Evolutionary conservation across 2,113 vertebrate genomes (phyloP).

Genomic region (Xiphophorus hellerii): DNA sequence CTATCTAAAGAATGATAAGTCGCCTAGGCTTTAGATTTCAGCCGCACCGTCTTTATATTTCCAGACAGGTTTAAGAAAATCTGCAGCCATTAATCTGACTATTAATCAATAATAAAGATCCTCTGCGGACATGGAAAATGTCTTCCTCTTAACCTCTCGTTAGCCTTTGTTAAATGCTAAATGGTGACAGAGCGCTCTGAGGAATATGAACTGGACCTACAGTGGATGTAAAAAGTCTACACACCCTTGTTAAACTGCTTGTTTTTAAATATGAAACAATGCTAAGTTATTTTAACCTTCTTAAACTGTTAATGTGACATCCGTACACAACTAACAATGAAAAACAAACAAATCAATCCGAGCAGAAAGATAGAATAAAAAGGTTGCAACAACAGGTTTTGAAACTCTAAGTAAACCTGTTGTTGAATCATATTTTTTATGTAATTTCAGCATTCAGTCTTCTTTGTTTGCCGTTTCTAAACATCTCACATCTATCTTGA

Average conservation of each 20-base stretch:
- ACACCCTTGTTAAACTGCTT: neutral
- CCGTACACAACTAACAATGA: too few species aligned
- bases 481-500: neutral
- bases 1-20: neutral
- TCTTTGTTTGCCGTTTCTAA: too few species aligned
- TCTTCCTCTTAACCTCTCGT: constrained; percentile 65
- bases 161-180: constrained; percentile 58
- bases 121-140: constrained; percentile 47
- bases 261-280: neutral
- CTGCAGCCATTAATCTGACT: constrained; percentile 38
- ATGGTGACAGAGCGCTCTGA: constrained; percentile 9
- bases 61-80: constrained; percentile 25
- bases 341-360: too few species aligned
- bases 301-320: neutral
- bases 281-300: neutral
- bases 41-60: constrained; percentile 25
- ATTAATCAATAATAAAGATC: constrained; percentile 63
- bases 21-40: constrained; percentile 16
- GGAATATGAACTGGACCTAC: constrained; percentile 38
- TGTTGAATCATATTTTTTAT: too few species aligned
- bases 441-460: too few species aligned
- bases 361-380: too few species aligned
- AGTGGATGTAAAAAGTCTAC: neutral
- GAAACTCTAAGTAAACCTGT: too few species aligned
- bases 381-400: too few species aligned